Base-by-base conservation (phyloP, 1,140 invertebrate species). In the Coelopa frigida region DNA sequence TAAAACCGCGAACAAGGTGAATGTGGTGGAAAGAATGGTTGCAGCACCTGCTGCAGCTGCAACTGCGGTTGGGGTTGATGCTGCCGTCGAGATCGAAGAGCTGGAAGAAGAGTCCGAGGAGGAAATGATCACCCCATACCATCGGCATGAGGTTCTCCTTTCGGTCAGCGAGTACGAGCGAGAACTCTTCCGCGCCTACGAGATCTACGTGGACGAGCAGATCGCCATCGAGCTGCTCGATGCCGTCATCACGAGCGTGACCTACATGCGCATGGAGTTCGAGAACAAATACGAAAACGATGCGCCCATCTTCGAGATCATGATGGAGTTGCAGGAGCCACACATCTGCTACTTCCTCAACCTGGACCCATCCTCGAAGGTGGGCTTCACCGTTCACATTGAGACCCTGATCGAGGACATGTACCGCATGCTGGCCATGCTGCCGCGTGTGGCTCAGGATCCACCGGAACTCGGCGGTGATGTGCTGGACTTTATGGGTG, bases 301-400 rank as follows among this genome's bases (percentile, higher is more conserved):
- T 47, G 46, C 58, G 24, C 78, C 79, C 0, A 66, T 81, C 0
- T 78, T 81, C 53, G 79, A 85, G 61, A 75, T 84, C 20, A 66
- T 75, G 21, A 70, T 88, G 49, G 75, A 79, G 50, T 69, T 88
- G 3, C 71, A 77, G 36, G 74, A 78, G 17, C 76, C 78, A 0
- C 70, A 78, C 20, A 77, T 87, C 24, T 64, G 76, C 10, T 86
- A 80, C 54, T 60, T 73, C 14, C 82, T 83, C 0, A 77, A 76
- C 5, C 60, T 86, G 22, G 76, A 83, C 54, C 56, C 73, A 10
- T 74, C 75, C 12, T 72, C 78, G 24, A 70, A 77, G 2, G 57
- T 68, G 5, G 78, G 81, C 33, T 83, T 86, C 50, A 78, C 77
- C 26, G 65, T 68, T 26, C 66, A 78, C 31, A 72, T 81, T 11